Percentiles rank a stretch among this genome's conserved stretches.
These are phyloP conservation scores for Pelecanus crispus DNA, from an alignment of 2,113 vertebrate species.

Conservation along the genomic window DNA sequence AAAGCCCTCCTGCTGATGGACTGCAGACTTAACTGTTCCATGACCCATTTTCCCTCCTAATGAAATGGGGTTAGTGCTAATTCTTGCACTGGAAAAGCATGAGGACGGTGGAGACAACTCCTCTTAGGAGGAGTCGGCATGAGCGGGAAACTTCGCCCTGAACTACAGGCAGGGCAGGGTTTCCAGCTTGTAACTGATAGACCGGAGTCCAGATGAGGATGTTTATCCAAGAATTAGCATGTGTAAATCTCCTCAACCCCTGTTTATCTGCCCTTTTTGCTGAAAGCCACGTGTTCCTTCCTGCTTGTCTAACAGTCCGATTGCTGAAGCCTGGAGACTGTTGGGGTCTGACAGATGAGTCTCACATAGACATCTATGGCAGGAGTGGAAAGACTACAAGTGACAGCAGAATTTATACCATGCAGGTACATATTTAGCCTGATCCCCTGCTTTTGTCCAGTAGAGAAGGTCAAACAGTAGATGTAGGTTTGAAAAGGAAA, in stretches of 20 bases:
- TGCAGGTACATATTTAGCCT: background rate
- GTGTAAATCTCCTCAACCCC: background rate
- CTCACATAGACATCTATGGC: background rate
- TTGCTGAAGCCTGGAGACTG: background rate
- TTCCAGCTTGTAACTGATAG: background rate
- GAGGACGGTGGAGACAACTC: background rate
- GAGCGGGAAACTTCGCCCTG: background rate
- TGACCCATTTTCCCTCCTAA: background rate
- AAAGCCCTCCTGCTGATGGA: background rate
- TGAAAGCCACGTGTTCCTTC: background rate
- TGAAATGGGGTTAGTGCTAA: background rate
- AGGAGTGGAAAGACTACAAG: background rate
- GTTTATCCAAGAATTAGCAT: background rate
- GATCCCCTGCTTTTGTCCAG: background rate
- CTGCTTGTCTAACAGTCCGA: background rate
- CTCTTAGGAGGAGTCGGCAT: background rate
- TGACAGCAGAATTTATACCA: background rate
- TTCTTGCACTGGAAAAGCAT: background rate
- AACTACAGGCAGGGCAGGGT: background rate
- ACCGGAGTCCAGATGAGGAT: background rate
- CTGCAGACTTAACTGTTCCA: background rate
- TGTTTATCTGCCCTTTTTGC: background rate
- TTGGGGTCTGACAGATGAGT: background rate
- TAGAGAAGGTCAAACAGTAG: background rate
- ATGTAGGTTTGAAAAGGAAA: background rate